phyloP scores from a whole-genome alignment of 2,797 vertebrate species.

The Coluber constrictor region DNA sequence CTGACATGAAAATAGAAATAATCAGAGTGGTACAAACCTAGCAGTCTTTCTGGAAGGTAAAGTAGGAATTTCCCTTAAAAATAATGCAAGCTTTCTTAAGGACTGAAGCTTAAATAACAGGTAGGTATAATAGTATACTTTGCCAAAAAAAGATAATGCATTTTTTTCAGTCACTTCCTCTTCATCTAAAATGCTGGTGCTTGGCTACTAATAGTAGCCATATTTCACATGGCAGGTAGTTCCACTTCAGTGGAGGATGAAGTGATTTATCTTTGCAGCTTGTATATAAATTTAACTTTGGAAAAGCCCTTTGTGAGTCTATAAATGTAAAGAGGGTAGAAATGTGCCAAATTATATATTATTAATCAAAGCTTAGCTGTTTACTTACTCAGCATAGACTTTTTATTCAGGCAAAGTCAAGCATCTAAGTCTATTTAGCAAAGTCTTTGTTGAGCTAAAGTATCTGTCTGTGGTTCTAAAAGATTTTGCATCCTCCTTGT shows the following conservation, averaged over 20 bases:
- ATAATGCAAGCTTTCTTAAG: not conserved
- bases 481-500: conserved; percentile 16
- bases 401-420: conserved; percentile 30
- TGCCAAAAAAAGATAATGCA: conserved; percentile 20
- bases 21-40: not conserved
- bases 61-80: not conserved
- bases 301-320: conserved; percentile 15
- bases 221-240: conserved; percentile 25
- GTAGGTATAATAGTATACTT: not conserved
- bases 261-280: conserved; percentile 8
- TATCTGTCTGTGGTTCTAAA: not conserved
- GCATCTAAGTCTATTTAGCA: conserved; percentile 3
- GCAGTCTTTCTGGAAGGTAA: not conserved
- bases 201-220: not conserved
- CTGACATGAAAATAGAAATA: not conserved
- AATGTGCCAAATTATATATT: conserved; percentile 3
- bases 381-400: conserved; percentile 21
- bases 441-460: conserved; percentile 22
- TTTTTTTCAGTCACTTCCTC: conserved; percentile 6
- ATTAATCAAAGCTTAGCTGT: conserved; percentile 40
- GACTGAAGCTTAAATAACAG: not conserved
- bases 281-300: not conserved
- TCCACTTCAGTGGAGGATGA: conserved; percentile 14
- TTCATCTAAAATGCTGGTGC: not conserved
- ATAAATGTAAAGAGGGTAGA: conserved; percentile 23